Base-by-base conservation (phyloP, 2,888 invertebrate genomes). In the Meghimatium bilineatum region DNA sequence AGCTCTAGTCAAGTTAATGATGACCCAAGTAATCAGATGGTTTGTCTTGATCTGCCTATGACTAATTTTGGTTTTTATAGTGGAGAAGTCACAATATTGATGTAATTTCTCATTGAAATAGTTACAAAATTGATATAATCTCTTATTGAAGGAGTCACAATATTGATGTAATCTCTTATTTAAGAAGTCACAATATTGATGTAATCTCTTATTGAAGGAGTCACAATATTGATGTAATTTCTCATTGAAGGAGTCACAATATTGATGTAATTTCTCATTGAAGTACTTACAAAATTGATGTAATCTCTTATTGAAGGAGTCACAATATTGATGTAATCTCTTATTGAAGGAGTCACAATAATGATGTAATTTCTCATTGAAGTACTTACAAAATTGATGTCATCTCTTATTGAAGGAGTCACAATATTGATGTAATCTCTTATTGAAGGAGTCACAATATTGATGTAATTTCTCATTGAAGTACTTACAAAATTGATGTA, bases 11-110 rank as follows among this genome's bases (percentile, higher is more conserved):
- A n/a, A 44, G n/a, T n/a, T n/a, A 52, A 63, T 29, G 77, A 36
- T n/a, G 77, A 67, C 38, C 32, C 23, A 14, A 72, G 36, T 26
- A 34, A 34, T 76, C 60, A 80, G 6, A 63, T 74, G 74, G 88
- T 90, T 3, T 90, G 88, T 38, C 85, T 90, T 56, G 90, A 91
- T 86, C 76, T 91, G 23, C 91, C 91, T 20, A 76, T 91, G 85
- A 90, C 90, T 10, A 91, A 91, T 77, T 87, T 91, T 60, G 91
- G 91, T n/a, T 90, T 88, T 85, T 89, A 89, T 56, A 90, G 91
- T 85, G 88, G 89, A 44, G 90, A 91, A 86, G 88, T 91, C 86
- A 89, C 88, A 26, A 86, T 91, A 6, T 67, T 88, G 34, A 85
- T 87, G 56, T 87, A 66, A 67, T 67, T 34, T 34, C 20, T 67